Evolutionary conservation across 2,888 invertebrate genomes (phyloP).

Genomic region (Nephrotoma flavescens): DNA sequence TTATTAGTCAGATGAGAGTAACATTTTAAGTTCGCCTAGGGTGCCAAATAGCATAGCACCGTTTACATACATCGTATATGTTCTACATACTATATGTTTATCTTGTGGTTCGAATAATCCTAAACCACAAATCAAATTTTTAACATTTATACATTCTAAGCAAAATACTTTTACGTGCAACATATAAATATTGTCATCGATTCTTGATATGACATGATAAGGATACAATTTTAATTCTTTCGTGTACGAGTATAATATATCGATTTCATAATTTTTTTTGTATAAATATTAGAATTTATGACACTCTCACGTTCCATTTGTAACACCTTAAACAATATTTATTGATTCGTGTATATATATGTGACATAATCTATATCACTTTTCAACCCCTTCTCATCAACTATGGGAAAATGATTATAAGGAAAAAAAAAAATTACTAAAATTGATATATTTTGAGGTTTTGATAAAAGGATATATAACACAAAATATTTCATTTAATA

Average conservation of each 20-base stretch:
- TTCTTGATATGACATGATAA: neutral
- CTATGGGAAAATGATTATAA: neutral
- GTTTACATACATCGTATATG: no score
- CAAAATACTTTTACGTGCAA: neutral
- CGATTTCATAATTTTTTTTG: neutral
- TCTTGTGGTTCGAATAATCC: neutral
- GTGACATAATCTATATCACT: neutral
- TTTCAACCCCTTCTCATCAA: neutral
- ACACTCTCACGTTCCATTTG: neutral
- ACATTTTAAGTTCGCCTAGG: no score
- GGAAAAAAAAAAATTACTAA: neutral
- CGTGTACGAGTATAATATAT: neutral
- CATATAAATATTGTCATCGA: neutral
- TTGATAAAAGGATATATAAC: neutral
- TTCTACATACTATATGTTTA: no score
- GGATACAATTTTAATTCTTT: neutral
- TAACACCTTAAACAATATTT: neutral
- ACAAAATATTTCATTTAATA: neutral
- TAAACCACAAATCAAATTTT: neutral
- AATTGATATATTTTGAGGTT: neutral
- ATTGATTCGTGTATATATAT: neutral
- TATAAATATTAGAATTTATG: neutral
- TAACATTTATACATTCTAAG: neutral
- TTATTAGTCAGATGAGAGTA: no score
- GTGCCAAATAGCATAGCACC: no score